Evolutionary conservation across 1,140 invertebrate genomes (phyloP), one percentile per base, ranked within the genome.

Genomic region (Lepidotrigona ventralis): DNA sequence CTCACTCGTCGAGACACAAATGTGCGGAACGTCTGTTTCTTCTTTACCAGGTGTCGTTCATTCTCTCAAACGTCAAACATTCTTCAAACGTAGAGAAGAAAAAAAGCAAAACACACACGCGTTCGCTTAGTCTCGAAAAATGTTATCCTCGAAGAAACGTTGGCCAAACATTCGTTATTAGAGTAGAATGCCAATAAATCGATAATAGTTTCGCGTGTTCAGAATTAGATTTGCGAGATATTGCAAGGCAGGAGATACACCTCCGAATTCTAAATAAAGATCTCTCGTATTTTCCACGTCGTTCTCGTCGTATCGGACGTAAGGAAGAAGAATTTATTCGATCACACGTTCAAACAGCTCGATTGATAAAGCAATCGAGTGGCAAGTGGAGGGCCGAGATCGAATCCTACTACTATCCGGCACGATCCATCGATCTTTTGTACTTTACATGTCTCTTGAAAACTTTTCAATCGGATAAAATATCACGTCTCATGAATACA

Each of bases 41-140:
- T 29, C 33, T 29, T 58, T 33, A 21, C 29, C 72, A 74, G 72
- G 53, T 74, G 72, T 74, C 72, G 21, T 74, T 56, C 72, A 58
- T 17, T 14, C 72, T 12, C 14, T 21, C 12, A 17, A 56, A 74
- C 29, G 15, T 58, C 72, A 58, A 56, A 39, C 14, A 33, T 58
- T 21, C 21, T 58, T 9, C 29, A n/a, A n/a, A 14, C 21, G 23
- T 39, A 46, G 39, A 46, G 39, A 33, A 33, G 21, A 33, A n/a
- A 6, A 29, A 51, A 51, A n/a, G n/a, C 19, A 23, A 58, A n/a
- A 74, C 23, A 58, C 23, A 58, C 17, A 23, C 23, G 58, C 23
- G 11, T 60, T 23, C n/a, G 46, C 12, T 17, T 26, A 17, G 23
- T 19, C 19, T 23, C 8, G 21, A 29, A 33, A 8, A 73, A 73